Evolutionary conservation across 2,888 invertebrate genomes (phyloP), one percentile per base, ranked within the genome.

Genomic region (Protonemura montana): DNA sequence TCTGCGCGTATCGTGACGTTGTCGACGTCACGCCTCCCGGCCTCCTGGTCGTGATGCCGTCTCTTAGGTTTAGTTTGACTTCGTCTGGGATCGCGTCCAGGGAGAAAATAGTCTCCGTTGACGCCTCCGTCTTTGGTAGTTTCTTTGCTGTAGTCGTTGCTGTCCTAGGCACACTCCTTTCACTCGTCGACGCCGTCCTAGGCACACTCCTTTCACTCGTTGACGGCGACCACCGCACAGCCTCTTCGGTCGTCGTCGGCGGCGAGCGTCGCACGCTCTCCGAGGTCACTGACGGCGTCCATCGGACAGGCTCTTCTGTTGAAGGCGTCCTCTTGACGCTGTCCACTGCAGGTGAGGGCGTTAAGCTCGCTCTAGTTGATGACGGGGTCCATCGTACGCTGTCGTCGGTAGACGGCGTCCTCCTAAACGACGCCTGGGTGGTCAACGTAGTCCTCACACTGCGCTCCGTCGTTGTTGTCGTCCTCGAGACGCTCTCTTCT

Each of bases 81-180:
- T 77, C 85, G 85, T 85, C 78, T 16, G 28, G 77, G 80, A 41
- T 26, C 26, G n/a, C 85, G 76, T 78, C 85, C 41, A 6, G 21
- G 28, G 0, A 26, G 25, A 25, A 6, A 25, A 25, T 2, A 16
- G n/a, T 41, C 35, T 21, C 28, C 35, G 85, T 35, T 10, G 35
- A 35, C 35, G 35, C 35, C 35, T 35, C 35, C 35, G 35, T 35
- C 35, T 35, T 35, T 10, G 35, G 35, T 35, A 10, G 5, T 6
- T 10, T 35, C 35, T 35, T 35, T 10, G 35, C 10, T 10, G 35
- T 35, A 3, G 35, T 35, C 35, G 35, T 35, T 10, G 35, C 10
- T 10, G 35, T 35, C 35, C 5, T 35, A 3, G 35, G 3, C 35
- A 21, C 5, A 5, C 7, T 76, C 76, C 3, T 25, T 21, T 59